phyloP scores from a whole-genome alignment of 1,140 invertebrate species.

The Apis mellifera region Amel_HAv3.1 CM009938.2:2206001-2206500 shows the following conservation, averaged over 20 bases:
- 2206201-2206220: background rate
- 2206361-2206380: background rate
- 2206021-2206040: background rate
- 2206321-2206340: constrained; percentile 16
- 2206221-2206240: background rate
- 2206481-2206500: constrained; percentile 79
- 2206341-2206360: constrained; percentile 16
- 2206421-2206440: constrained; percentile 77
- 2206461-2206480: constrained; percentile 80
- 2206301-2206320: background rate
- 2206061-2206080: background rate
- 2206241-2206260: background rate
- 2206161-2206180: background rate
- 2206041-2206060: background rate
- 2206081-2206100: background rate
- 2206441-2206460: constrained; percentile 74
- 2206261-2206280: background rate
- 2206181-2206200: background rate
- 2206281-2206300: background rate
- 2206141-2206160: background rate
- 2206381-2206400: background rate
- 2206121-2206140: background rate
- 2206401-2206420: background rate
- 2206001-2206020: constrained; percentile 13
- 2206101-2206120: background rate